Conservation (phyloP, 1,140 invertebrate species). For the Procambarus clarkii region DNA sequence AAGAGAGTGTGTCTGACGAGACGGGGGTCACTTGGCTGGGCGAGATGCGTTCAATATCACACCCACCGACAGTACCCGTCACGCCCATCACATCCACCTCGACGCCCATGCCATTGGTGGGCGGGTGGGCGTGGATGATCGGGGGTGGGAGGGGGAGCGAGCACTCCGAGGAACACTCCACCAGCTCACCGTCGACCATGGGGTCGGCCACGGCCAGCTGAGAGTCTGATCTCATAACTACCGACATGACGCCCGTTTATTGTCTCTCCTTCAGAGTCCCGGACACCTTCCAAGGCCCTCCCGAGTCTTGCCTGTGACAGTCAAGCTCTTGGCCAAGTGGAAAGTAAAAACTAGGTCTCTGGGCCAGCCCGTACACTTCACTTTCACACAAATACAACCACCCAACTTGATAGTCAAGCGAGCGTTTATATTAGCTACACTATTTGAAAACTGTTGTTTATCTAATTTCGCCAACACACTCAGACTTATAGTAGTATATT, state of each 20-base stretch:
- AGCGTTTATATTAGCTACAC: constrained; percentile 21
- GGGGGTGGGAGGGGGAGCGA: constrained; percentile 36
- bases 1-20: constrained; percentile 57
- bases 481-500: neutral
- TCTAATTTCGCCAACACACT: neutral
- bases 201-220: constrained; percentile 28
- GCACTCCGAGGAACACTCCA: constrained; percentile 40
- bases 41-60: constrained; percentile 53
- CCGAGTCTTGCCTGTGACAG: constrained; percentile 58
- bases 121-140: constrained; percentile 40
- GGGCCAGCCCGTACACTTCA: constrained; percentile 64
- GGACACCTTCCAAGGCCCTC: constrained; percentile 57
- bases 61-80: constrained; percentile 30
- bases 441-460: neutral
- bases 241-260: constrained; percentile 54
- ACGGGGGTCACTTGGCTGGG: constrained; percentile 59
- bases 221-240: constrained; percentile 41
- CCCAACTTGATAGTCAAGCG: constrained; percentile 56
- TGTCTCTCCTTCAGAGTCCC: constrained; percentile 47
- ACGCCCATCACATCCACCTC: constrained; percentile 34
- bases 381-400: constrained; percentile 68
- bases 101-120: constrained; percentile 35
- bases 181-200: constrained; percentile 39
- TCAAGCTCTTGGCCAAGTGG: constrained; percentile 62
- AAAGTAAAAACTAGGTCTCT: constrained; percentile 68